Evolutionary conservation across 64 coral and sea anemone genomes (phyloP).

Genomic region (Cladopsammia gracilis): DNA sequence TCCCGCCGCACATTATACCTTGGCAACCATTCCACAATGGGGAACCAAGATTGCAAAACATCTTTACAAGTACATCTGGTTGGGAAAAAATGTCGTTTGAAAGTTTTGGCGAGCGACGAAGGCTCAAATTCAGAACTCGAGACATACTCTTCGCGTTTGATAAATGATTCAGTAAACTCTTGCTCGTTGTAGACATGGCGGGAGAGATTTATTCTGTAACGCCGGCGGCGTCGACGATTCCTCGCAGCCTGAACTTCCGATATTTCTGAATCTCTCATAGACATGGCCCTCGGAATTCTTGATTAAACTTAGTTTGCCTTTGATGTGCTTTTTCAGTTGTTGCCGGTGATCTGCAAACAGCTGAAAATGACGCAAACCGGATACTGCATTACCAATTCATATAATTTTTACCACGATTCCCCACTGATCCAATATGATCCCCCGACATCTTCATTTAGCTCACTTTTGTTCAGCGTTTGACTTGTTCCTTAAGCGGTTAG

Average conservation of each 20-base stretch:
- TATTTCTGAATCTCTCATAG: not conserved
- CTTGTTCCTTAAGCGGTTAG: not conserved
- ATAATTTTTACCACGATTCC: no score
- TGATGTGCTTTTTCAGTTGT: conserved; percentile 16
- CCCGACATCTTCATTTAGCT: not conserved
- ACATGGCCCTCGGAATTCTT: not conserved
- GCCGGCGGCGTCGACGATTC: not conserved
- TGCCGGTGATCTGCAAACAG: not conserved
- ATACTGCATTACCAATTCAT: no score
- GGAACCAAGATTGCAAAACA: conserved; percentile 83
- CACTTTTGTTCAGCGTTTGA: not conserved
- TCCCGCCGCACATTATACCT: conserved; percentile 67
- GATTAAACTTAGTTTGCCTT: not conserved
- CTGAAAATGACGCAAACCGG: not conserved
- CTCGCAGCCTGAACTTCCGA: not conserved
- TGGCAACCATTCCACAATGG: conserved; percentile 87
- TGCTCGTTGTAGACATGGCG: conserved; percentile 66
- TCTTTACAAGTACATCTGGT: conserved; percentile 42
- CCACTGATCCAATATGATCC: not conserved
- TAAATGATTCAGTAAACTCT: conserved; percentile 63
- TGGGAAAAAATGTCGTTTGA: conserved; percentile 21
- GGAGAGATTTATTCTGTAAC: conserved; percentile 45
- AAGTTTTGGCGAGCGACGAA: not conserved
- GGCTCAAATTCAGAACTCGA: conserved; percentile 9
- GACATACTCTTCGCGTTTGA: conserved; percentile 7